phyloP scores from a whole-genome alignment of 2,113 vertebrate genomes.

The Sula dactylatra region DNA sequence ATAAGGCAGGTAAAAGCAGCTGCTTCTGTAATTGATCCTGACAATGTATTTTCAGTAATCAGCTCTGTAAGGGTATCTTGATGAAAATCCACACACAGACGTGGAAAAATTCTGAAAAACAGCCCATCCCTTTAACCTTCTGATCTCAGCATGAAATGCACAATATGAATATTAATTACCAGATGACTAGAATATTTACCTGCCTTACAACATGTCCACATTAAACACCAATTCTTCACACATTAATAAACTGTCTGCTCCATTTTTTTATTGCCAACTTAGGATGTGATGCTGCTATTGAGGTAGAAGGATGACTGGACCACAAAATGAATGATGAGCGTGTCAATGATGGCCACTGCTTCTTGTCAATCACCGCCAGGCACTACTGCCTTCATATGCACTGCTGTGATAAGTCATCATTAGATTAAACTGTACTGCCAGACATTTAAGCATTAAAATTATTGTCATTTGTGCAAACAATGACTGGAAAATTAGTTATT shows the following conservation, averaged over 20 bases:
- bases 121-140: not conserved
- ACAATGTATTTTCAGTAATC: not conserved
- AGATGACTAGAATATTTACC: not conserved
- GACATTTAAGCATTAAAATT: not conserved
- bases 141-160: not conserved
- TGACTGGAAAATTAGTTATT: not conserved
- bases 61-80: not conserved
- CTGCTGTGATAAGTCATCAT: not conserved
- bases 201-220: not conserved
- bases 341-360: not conserved
- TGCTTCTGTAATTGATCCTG: not conserved
- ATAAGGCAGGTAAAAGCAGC: not conserved
- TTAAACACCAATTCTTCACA: not conserved
- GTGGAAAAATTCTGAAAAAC: not conserved
- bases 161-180: not conserved
- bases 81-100: not conserved
- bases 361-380: not conserved
- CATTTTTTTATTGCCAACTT: not conserved
- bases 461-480: not conserved
- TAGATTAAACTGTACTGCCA: not conserved
- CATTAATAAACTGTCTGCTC: not conserved
- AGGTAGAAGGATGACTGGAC: not conserved
- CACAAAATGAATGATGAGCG: not conserved
- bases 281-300: not conserved
- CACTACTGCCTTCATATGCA: not conserved